Percentiles rank a stretch among this genome's conserved stretches.
phyloP scores from a whole-genome alignment of 1,140 invertebrate genomes.

The Aphaenogaster ashmeadi region DNA sequence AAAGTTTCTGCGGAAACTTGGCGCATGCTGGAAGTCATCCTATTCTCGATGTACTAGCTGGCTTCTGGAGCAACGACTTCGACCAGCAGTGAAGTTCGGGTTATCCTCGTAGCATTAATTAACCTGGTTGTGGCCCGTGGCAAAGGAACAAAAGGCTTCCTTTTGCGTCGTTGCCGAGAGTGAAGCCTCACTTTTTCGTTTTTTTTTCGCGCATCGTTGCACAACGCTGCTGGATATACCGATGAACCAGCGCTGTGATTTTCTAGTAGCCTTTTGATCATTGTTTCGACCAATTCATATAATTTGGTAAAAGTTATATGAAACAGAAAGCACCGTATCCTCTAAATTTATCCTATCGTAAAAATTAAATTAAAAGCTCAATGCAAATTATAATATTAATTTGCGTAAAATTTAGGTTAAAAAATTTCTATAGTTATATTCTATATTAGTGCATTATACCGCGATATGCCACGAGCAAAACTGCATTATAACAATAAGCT shows the following conservation, averaged over 20 bases:
- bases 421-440: background rate
- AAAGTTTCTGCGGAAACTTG: constrained; percentile 20
- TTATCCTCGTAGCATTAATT: constrained; percentile 68
- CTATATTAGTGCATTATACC: background rate
- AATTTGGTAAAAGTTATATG: background rate
- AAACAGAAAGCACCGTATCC: background rate
- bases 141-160: constrained; percentile 72
- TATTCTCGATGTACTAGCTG: constrained; percentile 14
- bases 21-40: constrained; percentile 14
- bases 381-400: background rate
- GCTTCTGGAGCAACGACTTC: constrained; percentile 47
- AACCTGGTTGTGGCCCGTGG: constrained; percentile 52
- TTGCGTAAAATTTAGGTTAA: background rate
- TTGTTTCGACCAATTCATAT: constrained; percentile 28
- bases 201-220: constrained; percentile 53
- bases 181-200: constrained; percentile 38
- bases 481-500: background rate
- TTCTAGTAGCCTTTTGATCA: constrained; percentile 37
- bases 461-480: background rate
- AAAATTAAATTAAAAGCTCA: background rate
- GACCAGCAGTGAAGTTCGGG: constrained; percentile 52
- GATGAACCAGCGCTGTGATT: constrained; percentile 19
- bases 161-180: constrained; percentile 45
- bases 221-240: constrained; percentile 39
- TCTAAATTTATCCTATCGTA: background rate